Percentiles rank a stretch among this genome's conserved stretches.
Conservation (phyloP, 2,113 vertebrate genomes). For the Delphinus delphis region DNA sequence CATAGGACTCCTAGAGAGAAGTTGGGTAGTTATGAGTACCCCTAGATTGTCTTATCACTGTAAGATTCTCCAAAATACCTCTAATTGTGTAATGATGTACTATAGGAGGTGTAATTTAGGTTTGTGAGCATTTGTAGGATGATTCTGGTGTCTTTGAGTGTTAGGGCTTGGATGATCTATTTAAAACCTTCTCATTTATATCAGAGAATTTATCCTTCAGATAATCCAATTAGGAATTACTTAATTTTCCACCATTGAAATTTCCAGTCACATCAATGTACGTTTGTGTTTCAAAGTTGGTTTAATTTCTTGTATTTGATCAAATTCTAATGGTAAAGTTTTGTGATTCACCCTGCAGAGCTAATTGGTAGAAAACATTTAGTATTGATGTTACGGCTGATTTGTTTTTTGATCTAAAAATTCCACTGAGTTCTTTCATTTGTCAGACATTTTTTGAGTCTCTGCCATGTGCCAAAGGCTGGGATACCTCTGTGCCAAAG, state of each 20-base stretch:
- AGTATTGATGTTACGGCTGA: neutral
- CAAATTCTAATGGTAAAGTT: neutral
- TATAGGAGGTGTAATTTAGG: neutral
- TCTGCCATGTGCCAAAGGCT: neutral
- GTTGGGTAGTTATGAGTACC: neutral
- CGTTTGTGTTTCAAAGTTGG: neutral
- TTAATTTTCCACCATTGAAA: neutral
- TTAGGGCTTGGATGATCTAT: neutral
- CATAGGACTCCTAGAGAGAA: neutral
- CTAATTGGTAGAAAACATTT: slow-evolving; percentile 1
- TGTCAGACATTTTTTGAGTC: neutral
- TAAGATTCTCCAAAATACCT: neutral
- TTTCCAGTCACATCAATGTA: neutral
- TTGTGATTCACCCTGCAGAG: slow-evolving; percentile 20
- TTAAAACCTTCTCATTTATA: neutral
- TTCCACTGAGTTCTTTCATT: neutral
- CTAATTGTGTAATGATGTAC: neutral
- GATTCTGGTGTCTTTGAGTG: neutral
- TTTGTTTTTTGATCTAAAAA: slow-evolving; percentile 20
- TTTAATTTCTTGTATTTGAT: slow-evolving; percentile 41
- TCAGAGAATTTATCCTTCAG: slow-evolving; percentile 10
- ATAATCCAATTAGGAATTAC: slow-evolving; percentile 4
- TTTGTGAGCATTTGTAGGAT: neutral
- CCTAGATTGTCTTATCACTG: neutral
- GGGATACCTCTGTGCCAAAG: neutral